phyloP scores from a whole-genome alignment of 2,888 invertebrate genomes.

The Thelaira solivaga region DNA sequence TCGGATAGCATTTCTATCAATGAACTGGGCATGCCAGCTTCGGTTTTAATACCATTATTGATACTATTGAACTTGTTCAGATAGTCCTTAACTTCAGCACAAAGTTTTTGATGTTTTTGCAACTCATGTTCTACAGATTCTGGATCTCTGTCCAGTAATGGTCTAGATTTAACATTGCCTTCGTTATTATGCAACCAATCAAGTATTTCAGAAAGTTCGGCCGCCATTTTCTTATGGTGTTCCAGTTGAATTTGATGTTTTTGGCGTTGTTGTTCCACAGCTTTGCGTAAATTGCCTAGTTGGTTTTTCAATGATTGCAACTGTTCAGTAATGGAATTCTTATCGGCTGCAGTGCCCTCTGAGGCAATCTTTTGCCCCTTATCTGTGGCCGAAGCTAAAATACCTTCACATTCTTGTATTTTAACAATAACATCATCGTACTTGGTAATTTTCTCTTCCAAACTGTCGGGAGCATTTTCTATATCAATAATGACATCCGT shows the following conservation, averaged over 20 bases:
- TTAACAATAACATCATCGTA: conserved; percentile 91
- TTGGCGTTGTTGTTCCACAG: conserved; percentile 90
- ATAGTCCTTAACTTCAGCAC: conserved; percentile 83
- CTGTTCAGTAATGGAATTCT: conserved; percentile 91
- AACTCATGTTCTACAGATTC: conserved; percentile 89
- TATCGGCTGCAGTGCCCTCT: conserved; percentile 91
- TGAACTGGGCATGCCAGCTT: conserved; percentile 88
- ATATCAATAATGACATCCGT: conserved; percentile 90
- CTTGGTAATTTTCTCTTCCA: conserved; percentile 91
- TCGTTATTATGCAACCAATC: conserved; percentile 91
- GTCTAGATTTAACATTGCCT: conserved; percentile 87
- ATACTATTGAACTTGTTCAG: conserved; percentile 84
- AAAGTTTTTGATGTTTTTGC: conserved; percentile 85
- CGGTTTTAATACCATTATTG: conserved; percentile 84
- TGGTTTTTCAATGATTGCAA: conserved; percentile 92
- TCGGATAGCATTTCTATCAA: conserved; percentile 91
- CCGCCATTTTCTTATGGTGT: conserved; percentile 90
- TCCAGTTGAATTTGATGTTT: conserved; percentile 92
- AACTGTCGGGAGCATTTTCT: conserved; percentile 87
- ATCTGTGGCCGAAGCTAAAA: conserved; percentile 90
- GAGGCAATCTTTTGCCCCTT: conserved; percentile 95
- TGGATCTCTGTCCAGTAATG: conserved; percentile 86
- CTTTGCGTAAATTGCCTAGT: conserved; percentile 85
- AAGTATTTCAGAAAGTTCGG: conserved; percentile 88
- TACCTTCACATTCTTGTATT: conserved; percentile 93